Percentiles rank a stretch among this genome's conserved stretches.
Evolutionary conservation across 2,797 vertebrate genomes (phyloP).

Genomic region (Buceros bicornis): DNA sequence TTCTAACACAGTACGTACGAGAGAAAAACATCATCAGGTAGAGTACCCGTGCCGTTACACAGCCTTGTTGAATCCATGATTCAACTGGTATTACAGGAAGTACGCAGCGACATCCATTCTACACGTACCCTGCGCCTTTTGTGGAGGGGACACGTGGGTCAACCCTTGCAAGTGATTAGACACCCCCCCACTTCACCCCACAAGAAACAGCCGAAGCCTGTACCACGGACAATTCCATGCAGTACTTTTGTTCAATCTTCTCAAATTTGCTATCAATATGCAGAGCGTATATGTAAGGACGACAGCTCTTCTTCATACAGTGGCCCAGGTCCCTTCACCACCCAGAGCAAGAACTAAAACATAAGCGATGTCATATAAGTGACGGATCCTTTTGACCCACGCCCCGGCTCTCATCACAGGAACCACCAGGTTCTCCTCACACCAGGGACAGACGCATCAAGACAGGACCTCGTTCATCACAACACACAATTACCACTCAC

Average conservation of each 20-base stretch:
- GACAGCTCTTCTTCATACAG: no score
- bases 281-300: not conserved
- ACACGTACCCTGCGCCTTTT: rapidly evolving
- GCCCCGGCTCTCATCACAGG: not conserved
- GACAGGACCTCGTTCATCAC: not conserved
- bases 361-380: rapidly evolving
- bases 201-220: not conserved
- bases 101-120: rapidly evolving
- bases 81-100: rapidly evolving
- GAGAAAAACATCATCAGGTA: not conserved
- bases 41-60: rapidly evolving
- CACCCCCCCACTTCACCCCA: not conserved
- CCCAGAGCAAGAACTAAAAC: rapidly evolving
- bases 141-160: not conserved
- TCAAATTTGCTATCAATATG: not conserved
- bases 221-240: rapidly evolving
- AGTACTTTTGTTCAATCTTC: not conserved
- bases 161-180: not conserved
- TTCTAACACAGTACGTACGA: rapidly evolving
- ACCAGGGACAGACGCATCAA: not conserved
- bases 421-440: not conserved
- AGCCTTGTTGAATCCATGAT: not conserved
- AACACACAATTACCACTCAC: not conserved
- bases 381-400: not conserved
- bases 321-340: not conserved